Evolutionary conservation across 1,140 invertebrate genomes (phyloP), one percentile per base, ranked within the genome.

Genomic region (Antheraea pernyi): DNA sequence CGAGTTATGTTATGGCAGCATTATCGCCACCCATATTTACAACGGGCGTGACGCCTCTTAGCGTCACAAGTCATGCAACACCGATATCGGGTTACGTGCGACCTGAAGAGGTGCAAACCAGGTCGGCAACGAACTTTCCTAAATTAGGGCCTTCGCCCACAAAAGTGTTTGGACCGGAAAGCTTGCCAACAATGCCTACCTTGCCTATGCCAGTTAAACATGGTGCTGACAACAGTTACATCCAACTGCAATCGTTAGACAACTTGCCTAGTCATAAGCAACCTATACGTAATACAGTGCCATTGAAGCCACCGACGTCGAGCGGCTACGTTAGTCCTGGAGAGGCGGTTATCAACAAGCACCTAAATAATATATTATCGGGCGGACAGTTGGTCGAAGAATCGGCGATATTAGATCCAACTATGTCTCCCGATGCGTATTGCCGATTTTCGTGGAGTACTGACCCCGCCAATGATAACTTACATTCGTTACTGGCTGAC

Each of bases 361-460:
- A 91, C 64, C 73, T 90, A 0, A 92, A 86, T 68, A 89, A 88
- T 70, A 83, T 91, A 69, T 63, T 89, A 58, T 80, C 82, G 7
- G 80, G 78, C 22, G 80, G 82, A 4, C 83, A 85, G 48, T 75
- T 82, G n/a, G 74, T 77, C 7, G 88, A 91, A 16, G 86, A 91
- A 71, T 85, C 89, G 8, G 86, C 83, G 5, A 83, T 89, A 60
- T 69, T 89, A 22, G 87, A 88, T 64, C 86, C 84, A 1, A 80
- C 85, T 30, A 88, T 91, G 83, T 92, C 91, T 11, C 89, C 92
- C 5, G 91, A 92, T 48, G 90, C 92, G 0, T 93, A 93, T 68
- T 93, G 92, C 68, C 80, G 90, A 18, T 93, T 93, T 70, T 91
- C 91, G 0, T 92, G 90, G 86, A 91, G 89, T 74, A 88, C 84